Base-by-base conservation (phyloP, 1,140 invertebrate species). In the Lepidurus packardi region DNA sequence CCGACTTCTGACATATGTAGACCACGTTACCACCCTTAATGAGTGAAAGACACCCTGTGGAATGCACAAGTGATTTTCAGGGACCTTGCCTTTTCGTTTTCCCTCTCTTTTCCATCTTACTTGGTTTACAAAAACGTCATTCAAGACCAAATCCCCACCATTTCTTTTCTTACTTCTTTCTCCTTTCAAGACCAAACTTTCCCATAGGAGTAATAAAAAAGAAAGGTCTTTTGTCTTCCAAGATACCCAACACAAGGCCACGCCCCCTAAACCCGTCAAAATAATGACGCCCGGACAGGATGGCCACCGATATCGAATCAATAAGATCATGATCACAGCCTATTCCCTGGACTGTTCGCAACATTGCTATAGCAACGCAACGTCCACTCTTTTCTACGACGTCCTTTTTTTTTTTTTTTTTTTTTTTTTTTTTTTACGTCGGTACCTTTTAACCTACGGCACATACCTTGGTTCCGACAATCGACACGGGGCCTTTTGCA, bases 321-420 rank as follows among this genome's bases (percentile, higher is more conserved):
- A 65, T 65, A 65, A 65, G 53, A 65, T 65, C 53, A 65, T 65
- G 53, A 65, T 65, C 13, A 65, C 9, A n/a, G 53, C 53, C 53
- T 65, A 11, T 65, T 65, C 53, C 13, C 53, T 65, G 53, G 53
- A 65, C 53, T 65, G 53, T 65, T 65, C 7, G 53, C 21, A 65
- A 65, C 53, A 65, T 65, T 65, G 53, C 53, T 65, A 65, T 65
- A 65, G 53, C 53, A 65, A 65, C 53, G 13, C 53, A 65, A 65
- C 53, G 53, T 65, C 53, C 53, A 65, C 53, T 65, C 53, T 65
- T 65, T 65, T 65, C 4, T 65, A 65, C 4, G 8, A 9, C 53
- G 6, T 65, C 53, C 16, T 65, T 21, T 65, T 65, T 65, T 7
- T 13, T 21, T 21, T 13, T 65, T 65, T 21, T 13, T 21, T 21